Evolutionary conservation across 2,113 vertebrate genomes (phyloP), one percentile per base, ranked within the genome.

Genomic region (Sitta europaea): DNA sequence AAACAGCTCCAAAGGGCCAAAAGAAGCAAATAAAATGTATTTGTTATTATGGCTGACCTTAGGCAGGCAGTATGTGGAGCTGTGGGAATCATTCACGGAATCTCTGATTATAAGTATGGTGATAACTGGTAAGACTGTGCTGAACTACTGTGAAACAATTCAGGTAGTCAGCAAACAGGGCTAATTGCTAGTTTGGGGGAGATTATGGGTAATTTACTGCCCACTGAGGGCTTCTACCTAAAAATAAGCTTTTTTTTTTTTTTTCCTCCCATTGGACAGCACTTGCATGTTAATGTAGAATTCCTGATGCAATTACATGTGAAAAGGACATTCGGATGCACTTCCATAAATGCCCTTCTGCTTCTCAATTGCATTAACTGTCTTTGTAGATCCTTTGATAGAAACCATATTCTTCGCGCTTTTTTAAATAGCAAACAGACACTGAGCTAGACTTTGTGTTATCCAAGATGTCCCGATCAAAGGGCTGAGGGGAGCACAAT

Each of bases 181-280:
- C 77, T 96, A 95, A 96, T 96, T 95, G 82, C 86, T 97, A 94
- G 82, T 90, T 97, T 85, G 92, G 96, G 80, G 90, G 96, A 97
- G 88, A 97, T 96, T 84, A 92, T 96, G 86, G 89, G 86, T 97
- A 97, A 97, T 97, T 97, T 97, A 96, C 84, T 97, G 86, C 80
- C 91, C 95, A 93, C 70, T 90, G 93, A 96, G 83, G 93, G 58
- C 70, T 95, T 97, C 88, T 73, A 87, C 94, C 90, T 91, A 96
- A 96, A 97, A 96, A 88, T 92, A 94, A 97, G 92, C 51, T 92
- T 58, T 70, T 70, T 73, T 82, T 88, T 73, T 73, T 73, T 75
- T 79, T 35, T 11, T 5, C 10, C 15, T 23, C 42, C 42, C 59
- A 70, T 88, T 88, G 91, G 87, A 88, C 59, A 92, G 77, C 77